Evolutionary conservation across 2,797 vertebrate species (phyloP).

Genomic region (Gila robusta): DNA sequence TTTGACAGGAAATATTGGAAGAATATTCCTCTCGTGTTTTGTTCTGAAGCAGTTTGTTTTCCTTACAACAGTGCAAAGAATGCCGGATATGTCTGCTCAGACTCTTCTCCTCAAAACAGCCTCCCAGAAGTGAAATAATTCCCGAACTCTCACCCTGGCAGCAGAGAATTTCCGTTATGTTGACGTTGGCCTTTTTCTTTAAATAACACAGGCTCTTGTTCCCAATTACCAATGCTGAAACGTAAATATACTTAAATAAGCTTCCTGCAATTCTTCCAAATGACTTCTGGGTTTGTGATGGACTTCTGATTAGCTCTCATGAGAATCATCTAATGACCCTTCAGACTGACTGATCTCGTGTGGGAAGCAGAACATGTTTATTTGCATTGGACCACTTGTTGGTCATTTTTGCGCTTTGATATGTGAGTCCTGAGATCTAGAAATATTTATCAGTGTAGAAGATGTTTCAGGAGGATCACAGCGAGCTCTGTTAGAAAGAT

Average conservation of each 20-base stretch:
- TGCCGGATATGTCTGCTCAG: conserved; percentile 15
- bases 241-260: conserved; percentile 45
- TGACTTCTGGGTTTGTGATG: conserved; percentile 35
- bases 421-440: neutral
- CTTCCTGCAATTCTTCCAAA: conserved; percentile 50
- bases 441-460: conserved; percentile 9
- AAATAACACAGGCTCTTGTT: conserved; percentile 35
- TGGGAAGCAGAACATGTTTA: conserved; percentile 19
- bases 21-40: neutral
- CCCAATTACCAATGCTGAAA: conserved; percentile 7
- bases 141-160: conserved; percentile 18
- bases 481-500: conserved; percentile 29
- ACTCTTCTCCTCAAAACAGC: conserved; percentile 15
- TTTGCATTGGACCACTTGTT: conserved; percentile 10
- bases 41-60: conserved; percentile 26
- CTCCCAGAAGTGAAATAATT: conserved; percentile 40
- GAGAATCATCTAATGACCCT: conserved; percentile 26
- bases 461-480: conserved; percentile 28
- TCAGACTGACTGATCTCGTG: conserved; percentile 27
- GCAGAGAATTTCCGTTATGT: conserved; percentile 29
- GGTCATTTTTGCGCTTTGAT: conserved; percentile 18
- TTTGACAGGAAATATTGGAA: conserved; percentile 26
- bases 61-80: neutral
- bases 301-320: conserved; percentile 38
- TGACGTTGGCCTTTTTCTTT: conserved; percentile 37